Conservation (phyloP, 2,888 invertebrate genomes). For the Itoplectis maculator region DNA sequence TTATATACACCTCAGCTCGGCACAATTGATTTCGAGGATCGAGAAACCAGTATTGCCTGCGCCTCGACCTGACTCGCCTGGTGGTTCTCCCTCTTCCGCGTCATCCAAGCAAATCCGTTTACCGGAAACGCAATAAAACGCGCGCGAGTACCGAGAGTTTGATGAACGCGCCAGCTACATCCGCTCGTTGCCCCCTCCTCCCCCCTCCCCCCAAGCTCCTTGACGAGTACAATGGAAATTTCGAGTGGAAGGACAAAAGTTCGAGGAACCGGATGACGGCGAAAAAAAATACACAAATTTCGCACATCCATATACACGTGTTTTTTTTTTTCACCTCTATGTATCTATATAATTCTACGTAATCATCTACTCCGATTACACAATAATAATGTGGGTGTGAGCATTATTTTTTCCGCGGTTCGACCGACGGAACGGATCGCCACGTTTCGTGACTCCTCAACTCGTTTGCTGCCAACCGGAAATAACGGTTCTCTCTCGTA, state of each 20-base stretch:
- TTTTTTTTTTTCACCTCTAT: too few relatives aligned
- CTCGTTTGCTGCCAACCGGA: conserved; percentile 19
- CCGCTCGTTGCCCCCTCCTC: conserved; percentile 43
- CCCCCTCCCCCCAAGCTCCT: conserved; percentile 47
- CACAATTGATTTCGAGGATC: conserved; percentile 53
- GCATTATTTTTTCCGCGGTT: not conserved
- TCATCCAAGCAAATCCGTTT: conserved; percentile 67
- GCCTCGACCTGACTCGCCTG: conserved; percentile 41
- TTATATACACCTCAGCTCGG: conserved; percentile 1
- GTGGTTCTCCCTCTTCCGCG: conserved; percentile 24
- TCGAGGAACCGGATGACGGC: conserved; percentile 44
- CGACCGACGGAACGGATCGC: not conserved
- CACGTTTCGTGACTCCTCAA: not conserved
- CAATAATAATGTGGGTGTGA: not conserved
- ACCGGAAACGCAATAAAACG: conserved; percentile 68
- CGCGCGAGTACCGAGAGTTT: conserved; percentile 49
- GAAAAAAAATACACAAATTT: too few relatives aligned
- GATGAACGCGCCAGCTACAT: conserved; percentile 40
- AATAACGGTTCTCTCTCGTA: conserved; percentile 11
- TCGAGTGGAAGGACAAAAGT: conserved; percentile 68
- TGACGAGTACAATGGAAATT: conserved; percentile 73
- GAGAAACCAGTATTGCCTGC: conserved; percentile 40
- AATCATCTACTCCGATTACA: not conserved
- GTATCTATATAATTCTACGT: not conserved
- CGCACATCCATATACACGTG: too few relatives aligned